Evolutionary conservation across 1,140 invertebrate genomes (phyloP), one percentile per base, ranked within the genome.

Genomic region (Drosophila bocki): DNA sequence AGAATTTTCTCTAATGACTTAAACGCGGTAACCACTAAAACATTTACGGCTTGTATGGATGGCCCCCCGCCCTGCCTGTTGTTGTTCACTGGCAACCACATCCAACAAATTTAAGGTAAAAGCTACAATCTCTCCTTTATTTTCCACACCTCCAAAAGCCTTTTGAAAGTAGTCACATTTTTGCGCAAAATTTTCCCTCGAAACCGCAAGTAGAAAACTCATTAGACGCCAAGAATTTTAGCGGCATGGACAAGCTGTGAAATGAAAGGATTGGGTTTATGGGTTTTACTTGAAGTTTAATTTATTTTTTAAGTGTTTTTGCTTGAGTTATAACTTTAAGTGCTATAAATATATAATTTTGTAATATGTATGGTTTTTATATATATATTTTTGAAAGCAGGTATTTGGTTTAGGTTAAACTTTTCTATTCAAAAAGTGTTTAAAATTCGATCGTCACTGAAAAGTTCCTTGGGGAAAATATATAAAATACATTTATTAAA

Each of bases 1-100:
- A 68, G 83, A 87, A 88, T 88, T 88, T 88, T 80, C 72, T 84
- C 85, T 88, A 87, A 88, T 87, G 83, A 87, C 83, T 87, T 87
- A 87, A 87, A 84, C 83, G 83, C 85, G 76, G 83, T 71, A 88
- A 87, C 83, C 83, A 80, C 83, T 88, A 80, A 87, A 87, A 88
- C 83, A 87, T 88, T 87, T 88, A 88, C 84, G 88, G 78, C 83
- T 68, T 61, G 70, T 69, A 65, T 54, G 71, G 71, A 29, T 29
- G 26, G 26, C 26, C 26, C 26, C 33, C 32, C 63, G 71, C 29
- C 26, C 22, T 2, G 19, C 19, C 64, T 33, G 64, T 37, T 63
- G 60, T 39, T 70, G 48, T 68, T 47, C 48, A 32, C 48, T 42
- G 7, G 15, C 44, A 41, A 56, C 42, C 53, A 39, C 59, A 60